These are phyloP conservation scores for Atopsyche davidsoni DNA, from an alignment of 1,140 invertebrate genomes.

Conservation along the genomic window DNA sequence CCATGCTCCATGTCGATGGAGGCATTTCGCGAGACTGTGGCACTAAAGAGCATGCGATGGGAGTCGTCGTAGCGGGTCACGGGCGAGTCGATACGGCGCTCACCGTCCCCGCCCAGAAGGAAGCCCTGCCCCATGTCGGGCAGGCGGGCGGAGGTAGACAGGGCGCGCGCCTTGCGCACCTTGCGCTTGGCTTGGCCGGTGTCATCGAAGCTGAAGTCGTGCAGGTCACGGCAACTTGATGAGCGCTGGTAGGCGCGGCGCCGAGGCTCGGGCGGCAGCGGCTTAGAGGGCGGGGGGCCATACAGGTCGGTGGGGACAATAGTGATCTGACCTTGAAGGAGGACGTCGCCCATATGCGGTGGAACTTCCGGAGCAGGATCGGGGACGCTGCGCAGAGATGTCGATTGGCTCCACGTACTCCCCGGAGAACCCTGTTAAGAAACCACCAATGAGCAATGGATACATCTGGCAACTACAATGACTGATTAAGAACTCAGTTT, in stretches of 20 bases:
- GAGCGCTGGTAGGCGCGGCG: conserved; percentile 65
- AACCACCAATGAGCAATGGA: too few relatives aligned
- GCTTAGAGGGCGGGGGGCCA: conserved; percentile 1
- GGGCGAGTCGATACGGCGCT: conserved; percentile 59
- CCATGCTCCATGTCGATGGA: conserved; percentile 56
- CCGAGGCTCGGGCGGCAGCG: conserved; percentile 41
- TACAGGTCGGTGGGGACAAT: conserved; percentile 24
- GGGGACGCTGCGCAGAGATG: conserved; percentile 36
- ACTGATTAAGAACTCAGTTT: too few relatives aligned
- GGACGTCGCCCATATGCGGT: conserved; percentile 47
- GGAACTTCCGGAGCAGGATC: conserved; percentile 45
- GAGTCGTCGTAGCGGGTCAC: conserved; percentile 71
- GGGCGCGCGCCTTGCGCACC: conserved; percentile 37
- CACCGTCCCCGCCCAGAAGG: conserved; percentile 28
- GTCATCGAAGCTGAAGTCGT: conserved; percentile 65
- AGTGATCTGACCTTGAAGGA: conserved; percentile 11
- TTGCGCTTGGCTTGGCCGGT: conserved; percentile 55
- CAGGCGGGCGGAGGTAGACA: conserved; percentile 16
- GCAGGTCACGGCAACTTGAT: conserved; percentile 70
- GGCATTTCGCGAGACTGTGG: conserved; percentile 49
- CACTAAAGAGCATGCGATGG: conserved; percentile 41
- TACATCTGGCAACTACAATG: too few relatives aligned
- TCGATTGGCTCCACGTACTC: conserved; percentile 52
- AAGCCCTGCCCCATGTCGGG: conserved; percentile 26
- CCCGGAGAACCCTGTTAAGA: conserved; percentile 48